Evolutionary conservation across 2,797 vertebrate species (phyloP), one percentile per base, ranked within the genome.

Genomic region (Philypnodon macrostomus): DNA sequence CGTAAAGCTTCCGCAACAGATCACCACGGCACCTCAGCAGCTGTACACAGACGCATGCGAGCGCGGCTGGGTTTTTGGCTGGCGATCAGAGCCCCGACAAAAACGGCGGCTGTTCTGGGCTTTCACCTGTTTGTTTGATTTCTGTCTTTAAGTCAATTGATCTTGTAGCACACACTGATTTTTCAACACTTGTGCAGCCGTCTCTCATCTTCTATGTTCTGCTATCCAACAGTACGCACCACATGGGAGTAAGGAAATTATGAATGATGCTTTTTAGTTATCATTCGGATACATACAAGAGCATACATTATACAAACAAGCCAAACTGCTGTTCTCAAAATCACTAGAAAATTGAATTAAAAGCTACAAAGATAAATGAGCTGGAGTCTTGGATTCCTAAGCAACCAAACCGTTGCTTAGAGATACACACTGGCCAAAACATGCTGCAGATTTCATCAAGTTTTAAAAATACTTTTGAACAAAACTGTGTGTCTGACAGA

Each of bases 1-100:
- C 65, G 63, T 76, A 80, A 79, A 75, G 74, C 77, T 80, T 79
- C 75, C 72, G 48, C 69, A 21, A 73, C 71, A 70, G 69, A 83
- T 73, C 79, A 79, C 78, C 75, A 83, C 73, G 41, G 69, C 59
- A 57, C 62, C 68, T 37, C 70, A 41, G 66, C 71, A 62, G 62
- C 68, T 67, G 65, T 55, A 40, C 58, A 26, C 51, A 24, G 27
- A 53, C 45, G 45, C 53, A 58, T 29, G 26, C 41, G 16, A 45
- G 44, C 39, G 9, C 27, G 12, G 45, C 58, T 53, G 53, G 66
- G n/a, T n/a, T 67, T 76, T 72, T 80, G 82, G 82, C 71, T 77
- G 40, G 6, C 23, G 80, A 84, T 84, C 73, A 77, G 66, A 85
- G 68, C 63, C 35, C 66, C 9, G 72, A 70, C 51, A 72, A 75